Percentiles rank a stretch among this genome's conserved stretches.
phyloP scores from a whole-genome alignment of 2,113 vertebrate genomes.

The Nesogale talazaci region DNA sequence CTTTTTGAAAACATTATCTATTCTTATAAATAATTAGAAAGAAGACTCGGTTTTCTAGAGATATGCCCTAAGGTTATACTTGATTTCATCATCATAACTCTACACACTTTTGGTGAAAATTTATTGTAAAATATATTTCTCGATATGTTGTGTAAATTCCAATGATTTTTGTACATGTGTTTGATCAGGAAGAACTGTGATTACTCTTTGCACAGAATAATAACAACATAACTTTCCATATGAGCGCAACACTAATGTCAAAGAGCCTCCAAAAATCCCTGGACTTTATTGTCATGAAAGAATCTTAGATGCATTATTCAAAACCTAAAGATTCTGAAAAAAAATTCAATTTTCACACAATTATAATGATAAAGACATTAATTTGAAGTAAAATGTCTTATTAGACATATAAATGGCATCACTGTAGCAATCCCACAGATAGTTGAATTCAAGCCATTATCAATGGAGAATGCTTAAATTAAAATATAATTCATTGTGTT shows the following conservation, averaged over 20 bases:
- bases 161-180: not conserved
- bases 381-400: conserved; percentile 24
- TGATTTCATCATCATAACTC: not conserved
- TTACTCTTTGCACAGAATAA: not conserved
- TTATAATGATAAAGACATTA: not conserved
- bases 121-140: not conserved
- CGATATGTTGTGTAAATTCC: not conserved
- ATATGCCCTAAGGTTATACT: not conserved
- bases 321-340: conserved; percentile 5
- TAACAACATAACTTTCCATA: not conserved
- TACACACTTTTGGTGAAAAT: not conserved
- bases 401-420: not conserved
- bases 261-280: not conserved
- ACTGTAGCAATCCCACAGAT: not conserved
- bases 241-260: not conserved
- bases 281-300: conserved; percentile 21
- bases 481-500: conserved; percentile 41
- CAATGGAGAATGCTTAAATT: not conserved
- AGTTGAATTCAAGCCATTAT: conserved; percentile 15
- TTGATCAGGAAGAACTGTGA: not conserved
- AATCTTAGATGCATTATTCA: conserved; percentile 8
- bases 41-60: not conserved
- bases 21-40: conserved; percentile 34
- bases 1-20: conserved; percentile 25
- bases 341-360: conserved; percentile 28